Evolutionary conservation across 2,888 invertebrate species (phyloP).

Genomic region (Zonitis immaculata): DNA sequence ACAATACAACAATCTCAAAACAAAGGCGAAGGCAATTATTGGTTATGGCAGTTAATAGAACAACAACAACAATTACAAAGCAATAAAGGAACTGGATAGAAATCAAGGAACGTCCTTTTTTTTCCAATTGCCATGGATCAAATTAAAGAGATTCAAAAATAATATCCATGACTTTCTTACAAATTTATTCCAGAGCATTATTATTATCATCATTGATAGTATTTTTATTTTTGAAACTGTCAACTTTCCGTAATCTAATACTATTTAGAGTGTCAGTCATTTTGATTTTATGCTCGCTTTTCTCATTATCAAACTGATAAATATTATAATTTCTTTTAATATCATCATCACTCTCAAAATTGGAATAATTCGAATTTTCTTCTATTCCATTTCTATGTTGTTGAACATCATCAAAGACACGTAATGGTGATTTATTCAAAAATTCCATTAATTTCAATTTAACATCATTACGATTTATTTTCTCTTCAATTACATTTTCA

Average conservation of each 20-base stretch:
- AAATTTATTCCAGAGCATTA: neutral
- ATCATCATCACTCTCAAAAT: no score
- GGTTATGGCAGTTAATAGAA: neutral
- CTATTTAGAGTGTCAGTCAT: constrained; percentile 23
- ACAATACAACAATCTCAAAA: constrained; percentile 17
- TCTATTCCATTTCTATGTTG: no score
- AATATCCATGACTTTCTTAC: neutral
- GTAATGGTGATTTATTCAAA: constrained; percentile 3
- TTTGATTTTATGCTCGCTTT: constrained; percentile 10
- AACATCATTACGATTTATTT: constrained; percentile 16
- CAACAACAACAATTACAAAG: neutral
- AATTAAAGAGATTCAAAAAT: neutral
- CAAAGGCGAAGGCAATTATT: neutral
- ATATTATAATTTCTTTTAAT: no score
- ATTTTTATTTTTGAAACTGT: constrained; percentile 15
- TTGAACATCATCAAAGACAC: no score
- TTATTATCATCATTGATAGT: no score
- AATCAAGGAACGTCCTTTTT: neutral
- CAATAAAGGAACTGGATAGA: neutral
- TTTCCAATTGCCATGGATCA: neutral
- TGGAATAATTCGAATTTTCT: no score
- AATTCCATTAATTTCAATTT: constrained; percentile 10
- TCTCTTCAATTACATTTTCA: constrained; percentile 19
- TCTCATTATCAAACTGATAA: no score
- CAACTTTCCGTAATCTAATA: constrained; percentile 21